Conservation (phyloP, 2,797 vertebrate genomes). For the Chiroxiphia lanceolata region DNA sequence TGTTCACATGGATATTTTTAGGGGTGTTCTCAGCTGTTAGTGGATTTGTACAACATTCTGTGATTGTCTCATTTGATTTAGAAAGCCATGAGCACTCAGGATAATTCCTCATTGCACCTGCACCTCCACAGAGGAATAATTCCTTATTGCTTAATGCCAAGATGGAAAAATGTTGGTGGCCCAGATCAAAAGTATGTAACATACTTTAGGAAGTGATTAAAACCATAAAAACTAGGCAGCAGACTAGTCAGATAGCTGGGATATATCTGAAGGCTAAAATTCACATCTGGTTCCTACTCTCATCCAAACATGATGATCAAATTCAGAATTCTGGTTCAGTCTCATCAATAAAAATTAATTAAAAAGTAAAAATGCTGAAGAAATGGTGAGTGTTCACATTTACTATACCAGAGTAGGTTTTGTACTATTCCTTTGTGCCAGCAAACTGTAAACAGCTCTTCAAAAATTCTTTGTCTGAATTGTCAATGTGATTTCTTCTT, state of each 20-base stretch:
- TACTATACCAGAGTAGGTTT: neutral
- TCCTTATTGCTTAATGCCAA: neutral
- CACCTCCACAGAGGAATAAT: slow-evolving; percentile 21
- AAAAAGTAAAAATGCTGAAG: neutral
- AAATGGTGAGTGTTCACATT: neutral
- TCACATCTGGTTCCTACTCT: slow-evolving; percentile 25
- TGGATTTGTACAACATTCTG: neutral
- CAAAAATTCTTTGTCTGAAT: neutral
- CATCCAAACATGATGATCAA: neutral
- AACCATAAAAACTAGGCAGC: neutral
- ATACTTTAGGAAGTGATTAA: slow-evolving; percentile 20
- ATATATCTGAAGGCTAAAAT: neutral
- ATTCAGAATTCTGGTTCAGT: neutral
- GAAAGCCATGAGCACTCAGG: neutral
- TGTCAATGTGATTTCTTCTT: neutral
- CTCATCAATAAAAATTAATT: neutral
- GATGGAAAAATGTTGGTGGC: slow-evolving; percentile 6
- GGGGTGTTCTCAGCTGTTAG: neutral
- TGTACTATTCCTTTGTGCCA: neutral
- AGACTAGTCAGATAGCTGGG: neutral
- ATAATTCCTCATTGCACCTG: slow-evolving; percentile 24
- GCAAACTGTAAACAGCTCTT: neutral
- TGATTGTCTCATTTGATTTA: slow-evolving; percentile 13
- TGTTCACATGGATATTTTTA: neutral
- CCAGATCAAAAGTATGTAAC: slow-evolving; percentile 11